Conservation (phyloP, 64 coral and sea anemone species). For the Porites lutea region DNA sequence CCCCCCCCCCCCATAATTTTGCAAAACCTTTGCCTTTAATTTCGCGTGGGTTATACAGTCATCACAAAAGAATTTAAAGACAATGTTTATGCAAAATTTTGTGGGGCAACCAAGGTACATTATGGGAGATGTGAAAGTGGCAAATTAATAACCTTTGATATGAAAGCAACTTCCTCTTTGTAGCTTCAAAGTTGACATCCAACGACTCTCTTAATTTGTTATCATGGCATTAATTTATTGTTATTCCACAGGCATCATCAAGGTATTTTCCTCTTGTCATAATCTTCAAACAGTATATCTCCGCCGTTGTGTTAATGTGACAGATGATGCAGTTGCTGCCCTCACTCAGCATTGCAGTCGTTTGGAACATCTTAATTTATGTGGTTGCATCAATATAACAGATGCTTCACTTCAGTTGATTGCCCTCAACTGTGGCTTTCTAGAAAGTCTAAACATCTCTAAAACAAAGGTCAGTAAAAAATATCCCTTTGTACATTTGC, state of each 20-base stretch:
- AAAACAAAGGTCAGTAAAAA: conserved; percentile 73
- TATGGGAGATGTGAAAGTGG: no score
- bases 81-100: no score
- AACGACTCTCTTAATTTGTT: neutral
- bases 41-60: no score
- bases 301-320: conserved; percentile 70
- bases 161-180: no score
- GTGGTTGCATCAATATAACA: conserved; percentile 75
- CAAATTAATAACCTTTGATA: no score
- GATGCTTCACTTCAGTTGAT: conserved; percentile 77
- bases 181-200: no score
- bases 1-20: no score
- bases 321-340: conserved; percentile 68
- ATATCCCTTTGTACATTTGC: neutral
- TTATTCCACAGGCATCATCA: conserved; percentile 60
- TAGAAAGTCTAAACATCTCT: conserved; percentile 87
- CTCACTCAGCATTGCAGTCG: conserved; percentile 67
- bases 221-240: neutral
- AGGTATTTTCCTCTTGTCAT: conserved; percentile 56
- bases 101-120: no score
- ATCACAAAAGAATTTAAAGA: no score
- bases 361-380: conserved; percentile 83
- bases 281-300: conserved; percentile 86
- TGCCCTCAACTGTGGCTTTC: conserved; percentile 67
- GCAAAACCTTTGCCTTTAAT: no score